These are phyloP conservation scores for Ichneumon xanthorius DNA, from an alignment of 2,888 invertebrate genomes.

Conservation along the genomic window DNA sequence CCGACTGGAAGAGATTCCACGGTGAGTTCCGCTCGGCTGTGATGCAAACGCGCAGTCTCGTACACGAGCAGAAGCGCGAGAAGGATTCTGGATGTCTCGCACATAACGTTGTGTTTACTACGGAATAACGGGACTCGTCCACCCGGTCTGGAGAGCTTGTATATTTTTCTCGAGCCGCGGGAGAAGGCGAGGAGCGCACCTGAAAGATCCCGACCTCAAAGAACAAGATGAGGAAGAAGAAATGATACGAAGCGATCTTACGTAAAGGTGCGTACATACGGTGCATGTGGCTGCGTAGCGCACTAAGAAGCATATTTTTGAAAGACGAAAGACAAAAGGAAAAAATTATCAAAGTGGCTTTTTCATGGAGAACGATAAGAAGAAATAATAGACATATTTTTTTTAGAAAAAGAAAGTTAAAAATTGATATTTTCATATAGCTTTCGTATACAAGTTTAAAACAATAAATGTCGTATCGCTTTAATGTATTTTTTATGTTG, in stretches of 20 bases:
- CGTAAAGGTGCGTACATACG: background rate
- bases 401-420: no score
- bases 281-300: background rate
- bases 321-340: no score
- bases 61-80: slow-evolving; percentile 19
- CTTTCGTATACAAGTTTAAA: no score
- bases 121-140: slow-evolving; percentile 62
- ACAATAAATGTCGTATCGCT: no score
- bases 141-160: slow-evolving; percentile 12
- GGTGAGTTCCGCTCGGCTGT: slow-evolving; percentile 32
- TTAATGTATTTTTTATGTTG: no score
- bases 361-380: no score
- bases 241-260: background rate
- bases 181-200: slow-evolving; percentile 24
- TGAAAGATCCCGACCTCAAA: slow-evolving; percentile 38
- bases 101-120: slow-evolving; percentile 57
- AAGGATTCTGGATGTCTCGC: slow-evolving; percentile 46
- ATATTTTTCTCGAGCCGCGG: slow-evolving; percentile 28
- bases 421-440: no score
- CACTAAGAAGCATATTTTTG: background rate
- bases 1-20: slow-evolving; percentile 31
- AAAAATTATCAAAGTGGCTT: no score
- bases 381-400: no score
- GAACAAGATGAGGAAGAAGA: slow-evolving; percentile 18
- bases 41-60: background rate